Evolutionary conservation across 2,888 invertebrate genomes (phyloP), one percentile per base, ranked within the genome.

Genomic region (Rhingia campestris): DNA sequence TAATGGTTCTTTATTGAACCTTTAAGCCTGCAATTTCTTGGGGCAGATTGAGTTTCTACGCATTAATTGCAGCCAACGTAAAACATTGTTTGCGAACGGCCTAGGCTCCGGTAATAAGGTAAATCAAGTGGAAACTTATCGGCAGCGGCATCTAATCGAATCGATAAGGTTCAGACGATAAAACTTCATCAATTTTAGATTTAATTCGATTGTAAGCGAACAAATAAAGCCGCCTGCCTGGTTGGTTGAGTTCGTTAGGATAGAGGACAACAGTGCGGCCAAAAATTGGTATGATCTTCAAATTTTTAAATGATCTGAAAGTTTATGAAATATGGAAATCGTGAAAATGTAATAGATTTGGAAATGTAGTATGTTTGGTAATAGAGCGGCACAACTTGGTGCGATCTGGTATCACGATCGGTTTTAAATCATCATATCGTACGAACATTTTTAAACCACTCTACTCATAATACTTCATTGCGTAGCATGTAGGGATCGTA

Each of bases 1-100:
- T 82, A 77, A 73, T 82, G 77, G 77, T 82, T 82, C 77, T 82
- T 82, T 82, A 82, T 82, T 67, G 77, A 37, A 63, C 77, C 77
- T 56, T 22, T 39, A 37, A 35, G 69, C 39, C 12, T 33, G 64
- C 61, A 51, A 54, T 72, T 75, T 76, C 76, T 76, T 76, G 81
- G 45, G 81, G 81, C 77, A 53, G 59, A 84, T 84, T 84, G 80
- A 70, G 70, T 80, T 80, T 84, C 70, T 51, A 74, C 74, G 79
- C 84, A 84, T 84, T 84, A 84, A 84, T 84, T 84, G 74, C 80
- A 75, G 64, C 35, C 67, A 45, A 61, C 77, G 58, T 72, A 33
- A 58, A 66, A 74, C 75, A 70, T 75, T 70, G 84, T 75, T 54
- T 53, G 35, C 22, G 35, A 9, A 53, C 33, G 41, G 4, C 41